These are phyloP conservation scores for Leptopilina myrica DNA, from an alignment of 2,888 invertebrate genomes.

Conservation along the genomic window DNA sequence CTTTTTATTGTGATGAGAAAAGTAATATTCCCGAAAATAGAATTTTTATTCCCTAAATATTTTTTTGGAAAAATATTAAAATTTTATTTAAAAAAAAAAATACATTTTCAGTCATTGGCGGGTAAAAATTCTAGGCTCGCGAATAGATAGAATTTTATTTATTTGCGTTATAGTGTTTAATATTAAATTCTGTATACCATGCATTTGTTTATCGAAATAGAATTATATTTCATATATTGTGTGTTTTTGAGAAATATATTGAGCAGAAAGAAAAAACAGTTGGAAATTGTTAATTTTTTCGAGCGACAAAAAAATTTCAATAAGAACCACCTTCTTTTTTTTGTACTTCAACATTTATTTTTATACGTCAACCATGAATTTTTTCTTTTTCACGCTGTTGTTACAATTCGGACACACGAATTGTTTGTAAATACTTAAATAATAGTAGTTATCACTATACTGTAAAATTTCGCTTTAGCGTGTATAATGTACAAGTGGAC, in stretches of 20 bases:
- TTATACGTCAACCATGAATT: conserved; percentile 54
- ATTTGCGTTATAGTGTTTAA: not conserved
- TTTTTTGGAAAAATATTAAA: no score
- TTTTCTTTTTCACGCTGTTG: conserved; percentile 49
- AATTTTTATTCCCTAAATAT: not conserved
- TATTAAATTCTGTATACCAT: not conserved
- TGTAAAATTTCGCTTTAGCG: conserved; percentile 45
- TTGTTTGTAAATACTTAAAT: conserved; percentile 52
- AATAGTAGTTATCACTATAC: conserved; percentile 52
- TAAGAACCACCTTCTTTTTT: conserved; percentile 16
- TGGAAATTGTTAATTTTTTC: not conserved
- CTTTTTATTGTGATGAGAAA: not conserved
- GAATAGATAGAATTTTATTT: conserved; percentile 23
- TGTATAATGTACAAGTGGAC: conserved; percentile 45
- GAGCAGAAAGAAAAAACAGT: conserved; percentile 27
- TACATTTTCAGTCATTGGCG: not conserved
- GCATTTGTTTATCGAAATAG: not conserved
- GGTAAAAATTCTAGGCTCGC: conserved; percentile 9
- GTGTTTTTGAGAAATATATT: conserved; percentile 53
- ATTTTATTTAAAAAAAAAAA: no score
- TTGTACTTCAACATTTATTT: conserved; percentile 56
- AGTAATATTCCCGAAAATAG: not conserved
- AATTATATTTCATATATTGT: conserved; percentile 39
- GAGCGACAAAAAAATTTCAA: conserved; percentile 21
- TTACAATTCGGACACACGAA: conserved; percentile 47